Evolutionary conservation across 2,888 invertebrate species (phyloP), one percentile per base, ranked within the genome.

Genomic region (Heliconius cydno): DNA sequence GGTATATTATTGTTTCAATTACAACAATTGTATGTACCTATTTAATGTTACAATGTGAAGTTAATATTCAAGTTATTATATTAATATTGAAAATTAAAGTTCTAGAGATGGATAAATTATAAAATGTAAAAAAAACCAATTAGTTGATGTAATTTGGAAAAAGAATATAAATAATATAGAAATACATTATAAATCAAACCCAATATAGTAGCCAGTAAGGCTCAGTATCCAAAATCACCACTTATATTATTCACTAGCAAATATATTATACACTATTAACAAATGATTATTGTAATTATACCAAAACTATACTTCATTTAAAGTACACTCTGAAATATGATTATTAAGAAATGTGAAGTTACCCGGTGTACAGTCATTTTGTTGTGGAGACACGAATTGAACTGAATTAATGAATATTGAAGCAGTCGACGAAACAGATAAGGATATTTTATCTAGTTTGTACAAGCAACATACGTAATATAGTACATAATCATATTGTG

Each of bases 291-390:
- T 30, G n/a, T 30, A 57, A 5, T 52, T 72, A 28, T 30, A 52
- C 25, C 82, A 82, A 84, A 80, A 65, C 65, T 28, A 30, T 0
- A 25, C 15, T 84, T 80, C 79, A 80, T 79, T 70, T 72, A n/a
- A 28, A 78, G 25, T 41, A 19, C 66, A 66, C 41, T 74, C 10
- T 12, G 19, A 68, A n/a, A 38, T 46, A 68, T 63, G 74, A 79
- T 66, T 76, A 80, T 79, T 82, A 84, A 83, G 79, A 79, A 82
- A 83, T 82, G 81, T 52, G 63, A 83, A 82, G 68, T 93, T 94
- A 95, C 94, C 94, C 94, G 91, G 86, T 91, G 92, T 83, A 87
- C 86, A 87, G 91, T 88, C 94, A 94, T 95, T 89, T 90, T 94
- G 91, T 87, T 85, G 87, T 86, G 87, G 88, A 89, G 90, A 89